Evolutionary conservation across 2,888 invertebrate genomes (phyloP), one percentile per base, ranked within the genome.

Genomic region (Carcina quercana): DNA sequence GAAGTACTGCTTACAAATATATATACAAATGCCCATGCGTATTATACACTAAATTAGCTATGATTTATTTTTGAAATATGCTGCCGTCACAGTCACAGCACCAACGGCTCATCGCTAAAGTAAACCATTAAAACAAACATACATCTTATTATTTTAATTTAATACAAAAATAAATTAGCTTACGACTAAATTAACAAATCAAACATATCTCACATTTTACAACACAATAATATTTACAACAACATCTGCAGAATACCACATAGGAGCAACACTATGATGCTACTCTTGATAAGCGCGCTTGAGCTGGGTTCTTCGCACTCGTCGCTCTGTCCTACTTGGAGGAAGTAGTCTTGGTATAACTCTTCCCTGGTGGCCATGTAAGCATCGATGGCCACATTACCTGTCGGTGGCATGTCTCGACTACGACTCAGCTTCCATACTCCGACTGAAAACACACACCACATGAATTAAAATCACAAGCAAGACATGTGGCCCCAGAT

Each of bases 391-490:
- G 51, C 54, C 0, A 43, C 3, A 0, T 20, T 37, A 1, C 57
- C 60, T 0, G 36, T 33, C 0, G 20, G 13, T 0, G 63, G 37
- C 44, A 79, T 37, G 0, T 48, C 39, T 1, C 76, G 54, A 0
- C 47, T 49, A 3, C 80, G 60, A 37, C 83, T 83, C 5, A 83
- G 50, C 42, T 73, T 76, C 70, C 74, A 75, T 3, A 56, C 71
- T n/a, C 61, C 60, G 28, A 83, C 83, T 83, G 57, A 2, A 50
- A 53, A 43, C 29, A 32, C 13, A n/a, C n/a, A n/a, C n/a, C n/a
- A n/a, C n/a, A n/a, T n/a, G n/a, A 40, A 19, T n/a, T 13, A 37
- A 15, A 3, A 22, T 12, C 8, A 20, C 10, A 27, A 27, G 10
- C 13, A 3, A 12, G 13, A 5, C 25, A 7, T 25, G 13, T 12